phyloP scores from a whole-genome alignment of 2,888 invertebrate genomes.

The Caenorhabditis uteleia region DNA sequence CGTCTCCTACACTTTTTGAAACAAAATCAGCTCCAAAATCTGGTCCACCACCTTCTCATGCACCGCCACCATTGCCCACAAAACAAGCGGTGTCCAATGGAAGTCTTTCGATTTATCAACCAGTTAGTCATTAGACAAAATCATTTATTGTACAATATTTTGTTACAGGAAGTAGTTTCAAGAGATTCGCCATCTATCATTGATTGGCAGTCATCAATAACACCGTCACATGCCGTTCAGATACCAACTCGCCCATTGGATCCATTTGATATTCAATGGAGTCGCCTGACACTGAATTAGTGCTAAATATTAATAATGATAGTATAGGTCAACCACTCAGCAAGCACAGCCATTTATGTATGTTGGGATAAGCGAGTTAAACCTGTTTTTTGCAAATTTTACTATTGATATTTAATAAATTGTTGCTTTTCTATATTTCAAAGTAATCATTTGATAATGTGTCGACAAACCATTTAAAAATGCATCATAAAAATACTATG shows the following conservation, averaged over 20 bases:
- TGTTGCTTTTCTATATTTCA: no score
- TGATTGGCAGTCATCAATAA: constrained; percentile 39
- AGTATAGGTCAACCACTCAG: no score
- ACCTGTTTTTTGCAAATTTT: no score
- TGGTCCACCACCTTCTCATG: constrained; percentile 37
- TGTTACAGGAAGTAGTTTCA: background rate
- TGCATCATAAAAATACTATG: no score
- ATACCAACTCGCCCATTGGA: constrained; percentile 43
- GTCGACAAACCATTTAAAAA: no score
- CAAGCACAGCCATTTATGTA: no score
- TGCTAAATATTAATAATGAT: no score
- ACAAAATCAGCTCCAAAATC: no score
- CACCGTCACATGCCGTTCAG: constrained; percentile 9
- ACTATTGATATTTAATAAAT: no score
- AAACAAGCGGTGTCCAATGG: constrained; percentile 39
- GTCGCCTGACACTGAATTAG: constrained; percentile 17
- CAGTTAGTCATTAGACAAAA: constrained; percentile 7
- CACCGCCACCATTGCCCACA: constrained; percentile 38
- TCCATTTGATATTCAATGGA: constrained; percentile 68
- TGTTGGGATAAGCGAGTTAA: no score
- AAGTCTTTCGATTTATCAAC: constrained; percentile 28
- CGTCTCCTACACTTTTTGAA: constrained; percentile 3
- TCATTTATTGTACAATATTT: background rate
- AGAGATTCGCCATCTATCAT: constrained; percentile 22
- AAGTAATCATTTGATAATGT: no score